Conservation (phyloP, 1,140 invertebrate species). For the Listronotus bonariensis region DNA sequence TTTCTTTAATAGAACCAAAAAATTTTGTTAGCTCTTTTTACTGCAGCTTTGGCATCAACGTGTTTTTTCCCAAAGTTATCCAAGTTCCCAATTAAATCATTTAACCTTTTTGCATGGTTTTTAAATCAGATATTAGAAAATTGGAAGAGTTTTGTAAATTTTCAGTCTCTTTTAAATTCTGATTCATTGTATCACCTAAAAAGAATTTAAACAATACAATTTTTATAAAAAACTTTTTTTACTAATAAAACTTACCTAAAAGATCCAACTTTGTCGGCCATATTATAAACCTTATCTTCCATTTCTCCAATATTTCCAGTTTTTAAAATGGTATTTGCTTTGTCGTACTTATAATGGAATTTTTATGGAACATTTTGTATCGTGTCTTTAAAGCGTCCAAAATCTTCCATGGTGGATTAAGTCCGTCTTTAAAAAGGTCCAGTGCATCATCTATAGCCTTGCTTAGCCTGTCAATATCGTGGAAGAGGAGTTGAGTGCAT, state of each 20-base stretch:
- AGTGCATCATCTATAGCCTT: slow-evolving; percentile 44
- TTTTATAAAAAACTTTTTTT: too few relatives aligned
- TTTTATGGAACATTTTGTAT: slow-evolving; percentile 24
- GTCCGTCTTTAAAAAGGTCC: slow-evolving; percentile 43
- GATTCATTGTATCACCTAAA: background rate
- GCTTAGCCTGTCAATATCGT: slow-evolving; percentile 59
- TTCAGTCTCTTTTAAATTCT: slow-evolving; percentile 10
- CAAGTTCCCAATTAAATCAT: slow-evolving; percentile 1
- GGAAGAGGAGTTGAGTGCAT: slow-evolving; percentile 83
- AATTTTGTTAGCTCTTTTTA: slow-evolving; percentile 41
- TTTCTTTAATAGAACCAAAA: slow-evolving; percentile 42
- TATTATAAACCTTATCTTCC: slow-evolving; percentile 39
- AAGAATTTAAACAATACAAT: too few relatives aligned
- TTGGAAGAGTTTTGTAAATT: slow-evolving; percentile 4
- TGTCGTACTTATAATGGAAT: slow-evolving; percentile 53
- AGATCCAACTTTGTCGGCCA: slow-evolving; percentile 28
- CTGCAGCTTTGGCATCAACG: slow-evolving; percentile 40
- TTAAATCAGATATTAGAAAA: background rate
- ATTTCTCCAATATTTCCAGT: slow-evolving; percentile 46
- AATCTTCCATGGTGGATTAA: slow-evolving; percentile 50
- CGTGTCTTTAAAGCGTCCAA: slow-evolving; percentile 30
- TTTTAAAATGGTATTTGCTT: slow-evolving; percentile 59
- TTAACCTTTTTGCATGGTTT: slow-evolving; percentile 6
- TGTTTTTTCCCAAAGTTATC: slow-evolving; percentile 47
- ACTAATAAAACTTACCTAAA: too few relatives aligned